These are phyloP conservation scores for Umimayanthus chanpuru DNA, from an alignment of 92 coral and sea anemone species.

Conservation along the genomic window DNA sequence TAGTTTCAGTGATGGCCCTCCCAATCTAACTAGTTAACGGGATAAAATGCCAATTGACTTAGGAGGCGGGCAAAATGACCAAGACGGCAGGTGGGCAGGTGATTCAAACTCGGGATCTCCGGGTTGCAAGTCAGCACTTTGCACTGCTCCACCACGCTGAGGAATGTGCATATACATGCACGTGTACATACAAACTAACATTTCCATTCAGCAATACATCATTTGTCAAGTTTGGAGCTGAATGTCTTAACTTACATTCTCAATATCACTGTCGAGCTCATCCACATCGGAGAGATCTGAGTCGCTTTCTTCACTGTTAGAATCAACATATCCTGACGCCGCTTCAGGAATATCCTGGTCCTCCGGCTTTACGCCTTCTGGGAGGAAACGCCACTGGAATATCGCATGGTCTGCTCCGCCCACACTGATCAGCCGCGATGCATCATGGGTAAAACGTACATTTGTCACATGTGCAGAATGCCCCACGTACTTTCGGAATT, in stretches of 20 bases:
- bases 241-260: slow-evolving; percentile 68
- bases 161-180: too few relatives aligned
- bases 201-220: too few relatives aligned
- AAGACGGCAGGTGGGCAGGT: too few relatives aligned
- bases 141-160: too few relatives aligned
- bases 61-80: too few relatives aligned
- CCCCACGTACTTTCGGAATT: slow-evolving; percentile 96
- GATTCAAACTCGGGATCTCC: too few relatives aligned
- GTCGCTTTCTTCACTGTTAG: slow-evolving; percentile 95
- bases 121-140: too few relatives aligned
- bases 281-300: slow-evolving; percentile 95
- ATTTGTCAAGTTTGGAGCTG: background rate
- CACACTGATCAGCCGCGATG: slow-evolving; percentile 84
- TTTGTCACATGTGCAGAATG: slow-evolving; percentile 99
- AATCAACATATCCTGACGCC: slow-evolving; percentile 88
- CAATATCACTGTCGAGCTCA: slow-evolving; percentile 94
- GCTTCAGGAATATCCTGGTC: slow-evolving; percentile 78
- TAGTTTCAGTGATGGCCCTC: too few relatives aligned
- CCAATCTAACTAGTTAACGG: too few relatives aligned
- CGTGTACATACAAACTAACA: too few relatives aligned
- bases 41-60: too few relatives aligned
- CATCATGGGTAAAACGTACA: slow-evolving; percentile 93
- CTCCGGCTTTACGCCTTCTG: slow-evolving; percentile 87
- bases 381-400: slow-evolving; percentile 97
- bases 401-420: slow-evolving; percentile 99